Base-by-base conservation (phyloP, 1,140 invertebrate species). In the Ostrea edulis region DNA sequence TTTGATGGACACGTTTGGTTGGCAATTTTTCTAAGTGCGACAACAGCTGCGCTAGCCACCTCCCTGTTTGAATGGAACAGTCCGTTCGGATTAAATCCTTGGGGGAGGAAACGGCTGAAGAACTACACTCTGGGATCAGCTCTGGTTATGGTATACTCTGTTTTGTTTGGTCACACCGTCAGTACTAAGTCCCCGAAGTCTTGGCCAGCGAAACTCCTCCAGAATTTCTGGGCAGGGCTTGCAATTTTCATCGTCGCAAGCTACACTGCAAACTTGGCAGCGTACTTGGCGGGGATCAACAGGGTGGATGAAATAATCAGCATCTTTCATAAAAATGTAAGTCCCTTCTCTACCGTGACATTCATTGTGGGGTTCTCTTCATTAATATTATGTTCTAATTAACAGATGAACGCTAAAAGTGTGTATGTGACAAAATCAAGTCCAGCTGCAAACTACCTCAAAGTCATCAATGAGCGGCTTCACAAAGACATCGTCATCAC, bases 181-280 rank as follows among this genome's bases (percentile, higher is more conserved):
- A 98, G 98, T 58, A 98, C 98, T 93, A 98, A 99, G 95, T 98
- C 98, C n/a, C 98, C 98, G 20, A 98, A 99, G 95, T 98, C 97
- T 82, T 98, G 98, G 98, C 98, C 98, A 91, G 98, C 98, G 95
- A 98, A 98, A 95, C 93, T 94, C n/a, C 90, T 95, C 86, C 94
- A 95, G 90, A 99, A 98, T 94, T 97, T 98, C 77, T 98, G 98
- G 98, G 98, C 98, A 54, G 97, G 98, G 25, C 98, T 98, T 94
- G 98, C 97, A 87, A 98, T 98, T 87, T 98, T 98, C 93, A 98
- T 98, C 92, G 97, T 98, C 62, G 98, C 98, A 68, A 97, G 97
- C 90, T 99, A 98, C 93, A 99, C 98, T 77, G 98, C 98, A 92
- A 98, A 99, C 94, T 98, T 98, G 86, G 98, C 98, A 3, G 98